Base-by-base conservation (phyloP, 2,888 invertebrate genomes). In the Cryptophagus acutangulus region DNA sequence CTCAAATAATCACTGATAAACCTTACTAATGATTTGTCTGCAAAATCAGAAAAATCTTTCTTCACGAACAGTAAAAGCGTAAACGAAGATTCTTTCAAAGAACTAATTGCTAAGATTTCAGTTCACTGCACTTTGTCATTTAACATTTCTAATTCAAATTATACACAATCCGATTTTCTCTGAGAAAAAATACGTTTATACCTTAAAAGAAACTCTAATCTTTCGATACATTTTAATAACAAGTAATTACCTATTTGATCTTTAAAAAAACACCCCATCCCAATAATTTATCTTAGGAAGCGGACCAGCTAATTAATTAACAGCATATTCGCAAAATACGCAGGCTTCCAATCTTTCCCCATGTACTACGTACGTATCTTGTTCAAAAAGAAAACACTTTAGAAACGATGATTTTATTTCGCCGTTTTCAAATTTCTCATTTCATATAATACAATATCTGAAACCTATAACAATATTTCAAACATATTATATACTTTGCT, bases 61-160 rank as follows among this genome's bases (percentile, higher is more conserved):
- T 45, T 48, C 55, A 55, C 54, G 55, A 31, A 59, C 55, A 63
- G 25, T 33, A 62, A 64, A 63, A 63, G 61, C 64, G 62, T 61
- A 62, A 65, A 64, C 62, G 62, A 52, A 53, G 26, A 62, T 62
- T 61, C 63, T 66, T 66, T 69, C 62, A 68, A 64, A 63, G 65
- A 65, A 67, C 67, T 68, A 69, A 69, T 69, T 69, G 67, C 67
- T 63, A 65, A 65, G 65, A 66, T 66, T 67, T 64, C 67, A 66
- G 65, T 66, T 67, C 66, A 63, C 51, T 65, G 67, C 66, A 64
- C 63, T 58, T 58, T 51, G 55, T 60, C 60, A 59, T 63, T 62
- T 61, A 58, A 46, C 54, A 55, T 61, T 61, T 58, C 58, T 60
- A 58, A 62, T 63, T 61, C 58, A 58, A 55, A 55, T 60, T 59